Evolutionary conservation across 1,140 invertebrate species (phyloP).

Genomic region (Cotesia glomerata): DNA sequence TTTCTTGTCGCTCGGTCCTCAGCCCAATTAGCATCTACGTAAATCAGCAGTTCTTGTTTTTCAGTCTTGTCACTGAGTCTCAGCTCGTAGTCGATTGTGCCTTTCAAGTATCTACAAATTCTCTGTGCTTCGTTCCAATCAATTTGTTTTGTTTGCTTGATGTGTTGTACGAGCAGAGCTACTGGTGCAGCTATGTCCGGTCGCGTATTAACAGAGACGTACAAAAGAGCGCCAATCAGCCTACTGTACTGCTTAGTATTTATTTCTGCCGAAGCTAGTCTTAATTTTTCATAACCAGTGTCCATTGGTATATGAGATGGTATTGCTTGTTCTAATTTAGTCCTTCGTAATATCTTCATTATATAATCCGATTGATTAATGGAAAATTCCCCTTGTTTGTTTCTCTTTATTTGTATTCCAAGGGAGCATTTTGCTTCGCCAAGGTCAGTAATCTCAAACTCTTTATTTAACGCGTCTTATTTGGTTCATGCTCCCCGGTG

Average conservation of each 20-base stretch:
- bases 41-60: conserved; percentile 2
- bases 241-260: too few relatives aligned
- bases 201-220: too few relatives aligned
- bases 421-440: not conserved
- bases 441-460: not conserved
- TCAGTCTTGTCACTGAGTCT: not conserved
- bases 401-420: not conserved
- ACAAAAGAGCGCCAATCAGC: too few relatives aligned
- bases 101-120: conserved; percentile 48
- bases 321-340: not conserved
- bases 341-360: not conserved
- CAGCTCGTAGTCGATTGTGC: conserved; percentile 37
- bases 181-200: conserved; percentile 2
- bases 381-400: not conserved
- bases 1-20: conserved; percentile 27
- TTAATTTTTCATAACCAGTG: too few relatives aligned
- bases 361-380: not conserved
- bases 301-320: not conserved
- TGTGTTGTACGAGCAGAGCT: conserved; percentile 39
- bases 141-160: conserved; percentile 15
- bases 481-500: not conserved
- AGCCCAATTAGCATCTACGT: conserved; percentile 35
- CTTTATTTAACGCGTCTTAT: not conserved
- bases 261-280: too few relatives aligned
- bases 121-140: conserved; percentile 43